These are phyloP conservation scores for Stegodyphus dumicola DNA, from an alignment of 1,140 invertebrate species.

Conservation along the genomic window DNA sequence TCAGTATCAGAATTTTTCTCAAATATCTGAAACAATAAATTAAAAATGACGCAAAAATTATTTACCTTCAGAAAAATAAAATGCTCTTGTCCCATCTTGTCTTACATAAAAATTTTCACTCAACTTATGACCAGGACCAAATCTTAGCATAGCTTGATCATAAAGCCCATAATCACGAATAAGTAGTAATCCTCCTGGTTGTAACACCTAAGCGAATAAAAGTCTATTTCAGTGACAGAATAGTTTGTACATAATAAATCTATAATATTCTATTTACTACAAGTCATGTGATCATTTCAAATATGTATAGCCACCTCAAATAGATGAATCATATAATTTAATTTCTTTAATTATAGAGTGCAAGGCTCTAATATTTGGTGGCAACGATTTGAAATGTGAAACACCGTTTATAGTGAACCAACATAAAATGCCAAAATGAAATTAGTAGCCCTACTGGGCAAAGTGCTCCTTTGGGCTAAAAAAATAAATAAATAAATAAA, in stretches of 20 bases:
- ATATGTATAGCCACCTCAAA: no score
- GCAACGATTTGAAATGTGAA: no score
- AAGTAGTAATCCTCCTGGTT: conserved; percentile 84
- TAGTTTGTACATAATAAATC: neutral
- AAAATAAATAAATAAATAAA: no score
- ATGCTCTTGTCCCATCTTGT: conserved; percentile 88
- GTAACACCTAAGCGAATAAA: conserved; percentile 72
- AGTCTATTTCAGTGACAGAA: neutral
- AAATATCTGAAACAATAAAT: neutral
- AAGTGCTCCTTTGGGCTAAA: no score
- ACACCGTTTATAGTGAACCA: no score
- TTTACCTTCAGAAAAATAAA: conserved; percentile 66
- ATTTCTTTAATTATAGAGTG: no score
- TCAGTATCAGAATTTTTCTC: neutral
- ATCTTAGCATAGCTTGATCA: conserved; percentile 95
- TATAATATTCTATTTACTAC: neutral
- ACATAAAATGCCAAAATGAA: no score
- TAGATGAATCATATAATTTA: neutral
- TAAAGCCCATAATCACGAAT: conserved; percentile 98
- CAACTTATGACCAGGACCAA: conserved; percentile 92
- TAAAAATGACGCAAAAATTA: neutral
- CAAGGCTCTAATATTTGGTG: no score
- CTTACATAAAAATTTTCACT: conserved; percentile 94
- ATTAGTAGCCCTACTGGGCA: no score
- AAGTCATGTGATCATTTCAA: neutral